Evolutionary conservation across 35 echinoderm and acorn worm species (phyloP).

Genomic region (Ptychodera flava): DNA sequence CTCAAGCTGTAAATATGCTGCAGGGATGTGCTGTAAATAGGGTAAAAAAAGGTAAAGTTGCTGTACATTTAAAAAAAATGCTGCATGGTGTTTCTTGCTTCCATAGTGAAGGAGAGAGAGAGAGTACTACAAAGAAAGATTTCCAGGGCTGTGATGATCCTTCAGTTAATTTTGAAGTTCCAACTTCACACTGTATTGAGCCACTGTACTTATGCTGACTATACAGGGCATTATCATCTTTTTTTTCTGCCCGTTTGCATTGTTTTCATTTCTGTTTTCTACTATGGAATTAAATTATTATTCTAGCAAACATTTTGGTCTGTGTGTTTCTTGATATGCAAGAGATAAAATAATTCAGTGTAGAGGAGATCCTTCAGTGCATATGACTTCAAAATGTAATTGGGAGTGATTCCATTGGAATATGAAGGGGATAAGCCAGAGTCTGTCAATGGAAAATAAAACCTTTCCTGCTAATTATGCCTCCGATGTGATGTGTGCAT

Average conservation of each 20-base stretch:
- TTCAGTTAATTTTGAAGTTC: background rate
- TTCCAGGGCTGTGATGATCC: background rate
- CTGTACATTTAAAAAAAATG: background rate
- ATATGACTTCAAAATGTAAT: no score
- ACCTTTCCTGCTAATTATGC: no score
- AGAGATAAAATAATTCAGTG: no score
- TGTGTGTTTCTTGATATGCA: no score
- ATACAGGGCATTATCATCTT: background rate
- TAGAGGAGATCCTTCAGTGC: no score
- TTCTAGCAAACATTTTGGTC: background rate
- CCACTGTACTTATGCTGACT: background rate
- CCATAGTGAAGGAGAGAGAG: background rate
- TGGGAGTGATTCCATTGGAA: no score
- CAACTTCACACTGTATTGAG: background rate
- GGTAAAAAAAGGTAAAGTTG: background rate
- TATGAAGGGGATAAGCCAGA: no score
- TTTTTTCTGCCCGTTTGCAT: background rate
- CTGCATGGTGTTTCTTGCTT: background rate
- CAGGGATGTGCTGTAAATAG: background rate
- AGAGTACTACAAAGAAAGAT: background rate
- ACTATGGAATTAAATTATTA: constrained; percentile 2
- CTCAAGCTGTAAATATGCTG: background rate
- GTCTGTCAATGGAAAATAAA: no score
- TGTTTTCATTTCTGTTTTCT: background rate
- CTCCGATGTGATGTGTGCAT: no score